phyloP scores from a whole-genome alignment of 2,888 invertebrate genomes.

The Neoascia interrupta region DNA sequence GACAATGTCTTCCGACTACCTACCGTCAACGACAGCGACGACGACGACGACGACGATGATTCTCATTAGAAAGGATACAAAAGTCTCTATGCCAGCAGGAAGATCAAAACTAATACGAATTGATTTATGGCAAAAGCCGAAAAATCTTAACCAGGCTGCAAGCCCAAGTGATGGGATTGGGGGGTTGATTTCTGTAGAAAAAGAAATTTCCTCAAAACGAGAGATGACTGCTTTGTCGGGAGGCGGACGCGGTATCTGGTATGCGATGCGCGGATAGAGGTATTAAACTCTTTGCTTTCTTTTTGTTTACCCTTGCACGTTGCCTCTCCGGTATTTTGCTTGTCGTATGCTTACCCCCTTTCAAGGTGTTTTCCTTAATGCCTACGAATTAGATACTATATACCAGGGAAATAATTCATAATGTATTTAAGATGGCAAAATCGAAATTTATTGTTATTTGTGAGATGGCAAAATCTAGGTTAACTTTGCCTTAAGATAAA shows the following conservation, averaged over 20 bases:
- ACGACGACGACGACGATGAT: slow-evolving; percentile 40
- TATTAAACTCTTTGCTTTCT: slow-evolving; percentile 68
- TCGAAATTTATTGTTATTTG: slow-evolving; percentile 79
- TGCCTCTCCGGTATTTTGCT: slow-evolving; percentile 27
- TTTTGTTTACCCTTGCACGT: slow-evolving; percentile 47
- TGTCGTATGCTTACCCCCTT: slow-evolving; percentile 30
- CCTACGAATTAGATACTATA: slow-evolving; percentile 48
- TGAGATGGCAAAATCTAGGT: slow-evolving; percentile 74
- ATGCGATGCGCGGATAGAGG: slow-evolving; percentile 58
- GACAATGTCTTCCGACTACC: slow-evolving; percentile 3
- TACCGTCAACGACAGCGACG: background rate
- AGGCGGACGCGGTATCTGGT: slow-evolving; percentile 2
- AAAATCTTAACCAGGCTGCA: slow-evolving; percentile 62
- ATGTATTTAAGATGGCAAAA: slow-evolving; percentile 78
- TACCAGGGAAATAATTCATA: slow-evolving; percentile 76
- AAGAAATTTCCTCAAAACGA: slow-evolving; percentile 33
- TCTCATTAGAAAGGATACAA: slow-evolving; percentile 67
- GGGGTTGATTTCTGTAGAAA: background rate
- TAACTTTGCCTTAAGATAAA: slow-evolving; percentile 65
- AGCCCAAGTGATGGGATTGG: slow-evolving; percentile 5
- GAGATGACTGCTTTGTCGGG: slow-evolving; percentile 5
- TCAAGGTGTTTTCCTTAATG: slow-evolving; percentile 38
- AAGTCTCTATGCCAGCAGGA: slow-evolving; percentile 67
- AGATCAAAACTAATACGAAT: slow-evolving; percentile 70
- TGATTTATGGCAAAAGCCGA: slow-evolving; percentile 68